A percentile compares a stretch with the other conserved stretches of the same genome.
phyloP scores from a whole-genome alignment of 2,113 vertebrate genomes.

The Macrotis lagotis region DNA sequence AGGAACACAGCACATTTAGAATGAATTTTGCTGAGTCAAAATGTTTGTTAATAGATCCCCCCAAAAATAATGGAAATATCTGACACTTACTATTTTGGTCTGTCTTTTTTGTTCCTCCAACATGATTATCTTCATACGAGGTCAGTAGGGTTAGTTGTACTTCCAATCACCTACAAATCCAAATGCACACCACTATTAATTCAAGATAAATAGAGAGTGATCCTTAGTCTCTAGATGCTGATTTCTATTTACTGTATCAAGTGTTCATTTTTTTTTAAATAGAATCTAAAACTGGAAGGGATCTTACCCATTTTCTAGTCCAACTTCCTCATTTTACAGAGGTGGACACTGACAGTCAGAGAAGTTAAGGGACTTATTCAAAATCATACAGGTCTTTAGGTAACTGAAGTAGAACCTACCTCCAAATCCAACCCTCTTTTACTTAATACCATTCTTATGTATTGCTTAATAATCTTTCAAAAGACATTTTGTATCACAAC shows the following conservation, averaged over 20 bases:
- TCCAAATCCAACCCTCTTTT: not conserved
- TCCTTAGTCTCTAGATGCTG: not conserved
- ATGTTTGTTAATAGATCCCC: accelerated
- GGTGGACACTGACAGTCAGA: not conserved
- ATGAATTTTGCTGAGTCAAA: too few relatives aligned
- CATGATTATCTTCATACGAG: slow-evolving; percentile 58
- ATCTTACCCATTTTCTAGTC: not conserved
- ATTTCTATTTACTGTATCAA: not conserved
- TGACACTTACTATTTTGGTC: accelerated
- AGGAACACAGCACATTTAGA: not conserved
- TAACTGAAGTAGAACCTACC: not conserved
- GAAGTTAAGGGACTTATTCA: not conserved
- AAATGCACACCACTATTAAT: not conserved
- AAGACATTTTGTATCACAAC: not conserved
- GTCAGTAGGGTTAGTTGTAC: not conserved
- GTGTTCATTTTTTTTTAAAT: not conserved
- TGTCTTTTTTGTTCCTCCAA: slow-evolving; percentile 16
- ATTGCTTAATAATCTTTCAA: not conserved
- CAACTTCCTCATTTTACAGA: not conserved
- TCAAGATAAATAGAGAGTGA: not conserved
- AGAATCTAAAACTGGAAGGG: not conserved
- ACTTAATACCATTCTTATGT: not conserved
- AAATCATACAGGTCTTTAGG: not conserved
- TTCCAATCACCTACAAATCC: slow-evolving; percentile 61
- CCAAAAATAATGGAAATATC: accelerated